These are phyloP conservation scores for Polymixis lichenea DNA, from an alignment of 2,888 invertebrate species.

Conservation along the genomic window DNA sequence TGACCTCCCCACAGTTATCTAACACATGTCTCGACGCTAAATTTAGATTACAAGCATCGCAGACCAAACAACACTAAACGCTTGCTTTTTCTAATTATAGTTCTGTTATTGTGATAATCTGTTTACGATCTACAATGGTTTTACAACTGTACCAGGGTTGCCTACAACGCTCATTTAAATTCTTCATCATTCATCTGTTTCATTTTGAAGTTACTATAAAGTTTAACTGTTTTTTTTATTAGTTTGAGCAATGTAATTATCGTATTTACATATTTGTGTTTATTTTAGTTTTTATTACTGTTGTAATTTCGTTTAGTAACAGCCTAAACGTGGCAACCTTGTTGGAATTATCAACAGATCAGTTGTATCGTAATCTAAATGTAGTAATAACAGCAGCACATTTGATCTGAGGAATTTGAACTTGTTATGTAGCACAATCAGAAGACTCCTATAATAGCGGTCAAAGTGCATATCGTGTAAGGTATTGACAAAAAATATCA, in stretches of 20 bases:
- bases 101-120: constrained; percentile 66
- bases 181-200: constrained; percentile 47
- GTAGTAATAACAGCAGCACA: constrained; percentile 43
- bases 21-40: constrained; percentile 69
- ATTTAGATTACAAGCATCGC: constrained; percentile 68
- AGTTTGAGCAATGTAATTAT: constrained; percentile 11
- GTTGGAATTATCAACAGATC: constrained; percentile 43
- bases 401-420: constrained; percentile 44
- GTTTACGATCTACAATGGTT: constrained; percentile 64
- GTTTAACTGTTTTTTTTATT: constrained; percentile 46
- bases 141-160: constrained; percentile 64
- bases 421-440: constrained; percentile 37
- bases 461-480: constrained; percentile 8
- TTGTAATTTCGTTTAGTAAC: constrained; percentile 9
- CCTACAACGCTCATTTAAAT: constrained; percentile 32
- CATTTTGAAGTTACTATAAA: constrained; percentile 43
- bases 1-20: constrained; percentile 68
- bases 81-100: constrained; percentile 72
- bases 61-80: constrained; percentile 67
- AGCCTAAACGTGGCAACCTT: constrained; percentile 42
- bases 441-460: constrained; percentile 7
- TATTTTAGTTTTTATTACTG: constrained; percentile 33
- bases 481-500: constrained; percentile 15
- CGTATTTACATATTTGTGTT: constrained; percentile 36
- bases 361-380: constrained; percentile 44